Evolutionary conservation across 2,113 vertebrate species (phyloP).

Genomic region (Ictalurus furcatus): DNA sequence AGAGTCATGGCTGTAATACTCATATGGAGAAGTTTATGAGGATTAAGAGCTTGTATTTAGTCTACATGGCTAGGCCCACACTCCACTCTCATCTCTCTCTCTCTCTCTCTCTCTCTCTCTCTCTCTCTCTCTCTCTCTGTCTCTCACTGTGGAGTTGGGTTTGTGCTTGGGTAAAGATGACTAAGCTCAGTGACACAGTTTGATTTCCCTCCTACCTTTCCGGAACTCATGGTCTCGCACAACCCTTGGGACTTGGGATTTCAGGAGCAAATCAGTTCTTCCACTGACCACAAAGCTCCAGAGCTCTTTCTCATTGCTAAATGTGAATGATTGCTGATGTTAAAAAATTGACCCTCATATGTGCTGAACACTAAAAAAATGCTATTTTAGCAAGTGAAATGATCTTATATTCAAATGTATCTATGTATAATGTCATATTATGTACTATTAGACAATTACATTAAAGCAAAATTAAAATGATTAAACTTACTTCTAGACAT

Average conservation of each 20-base stretch:
- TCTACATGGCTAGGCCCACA: constrained; percentile 59
- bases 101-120: constrained; percentile 13
- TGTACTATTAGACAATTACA: neutral
- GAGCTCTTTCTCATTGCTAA: neutral
- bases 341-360: neutral
- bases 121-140: constrained; percentile 26
- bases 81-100: constrained; percentile 42
- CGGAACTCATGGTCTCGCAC: neutral
- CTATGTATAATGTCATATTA: neutral
- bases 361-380: neutral
- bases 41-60: constrained; percentile 77
- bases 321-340: neutral
- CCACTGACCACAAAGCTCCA: constrained; percentile 9
- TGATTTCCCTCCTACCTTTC: neutral
- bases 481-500: neutral
- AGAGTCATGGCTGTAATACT: constrained; percentile 66
- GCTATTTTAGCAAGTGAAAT: neutral
- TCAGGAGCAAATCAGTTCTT: constrained; percentile 16
- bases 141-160: neutral
- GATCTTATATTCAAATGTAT: neutral
- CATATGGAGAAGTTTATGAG: constrained; percentile 75
- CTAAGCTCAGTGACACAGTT: constrained; percentile 20
- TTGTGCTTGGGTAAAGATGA: constrained; percentile 36
- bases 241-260: constrained; percentile 2
- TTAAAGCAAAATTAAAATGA: neutral